These are phyloP conservation scores for Epinephelus coioides DNA, from an alignment of 2,797 vertebrate genomes.

Conservation along the genomic window DNA sequence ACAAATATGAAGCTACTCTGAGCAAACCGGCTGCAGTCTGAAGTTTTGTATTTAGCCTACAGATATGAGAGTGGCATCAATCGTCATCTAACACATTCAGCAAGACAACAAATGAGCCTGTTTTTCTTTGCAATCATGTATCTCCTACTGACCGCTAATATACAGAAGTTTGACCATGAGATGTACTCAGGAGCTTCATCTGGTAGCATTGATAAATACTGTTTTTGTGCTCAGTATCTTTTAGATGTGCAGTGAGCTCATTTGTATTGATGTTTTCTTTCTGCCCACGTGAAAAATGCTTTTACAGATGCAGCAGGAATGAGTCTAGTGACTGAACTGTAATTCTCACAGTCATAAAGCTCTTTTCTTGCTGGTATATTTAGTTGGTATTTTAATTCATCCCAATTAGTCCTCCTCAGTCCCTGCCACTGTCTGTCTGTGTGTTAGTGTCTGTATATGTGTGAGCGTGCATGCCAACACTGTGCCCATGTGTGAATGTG, in stretches of 20 bases:
- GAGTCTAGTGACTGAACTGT: slow-evolving; percentile 26
- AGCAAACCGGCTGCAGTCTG: not conserved
- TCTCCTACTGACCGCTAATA: not conserved
- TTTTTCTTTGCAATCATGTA: slow-evolving; percentile 3
- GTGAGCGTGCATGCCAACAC: slow-evolving; percentile 17
- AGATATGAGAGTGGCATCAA: not conserved
- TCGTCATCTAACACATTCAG: not conserved
- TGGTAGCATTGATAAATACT: not conserved
- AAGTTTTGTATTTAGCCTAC: not conserved
- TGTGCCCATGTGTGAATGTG: slow-evolving; percentile 40
- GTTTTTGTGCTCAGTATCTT: not conserved
- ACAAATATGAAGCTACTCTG: not conserved
- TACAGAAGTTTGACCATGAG: not conserved
- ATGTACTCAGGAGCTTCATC: not conserved
- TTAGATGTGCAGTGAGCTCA: not conserved
- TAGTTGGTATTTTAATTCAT: slow-evolving; percentile 57
- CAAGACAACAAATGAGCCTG: not conserved
- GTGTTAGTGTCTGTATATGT: not conserved
- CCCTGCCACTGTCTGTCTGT: slow-evolving; percentile 26
- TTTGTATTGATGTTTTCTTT: slow-evolving; percentile 32
- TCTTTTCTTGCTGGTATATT: slow-evolving; percentile 36
- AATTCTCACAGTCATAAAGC: slow-evolving; percentile 30
- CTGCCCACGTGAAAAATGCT: slow-evolving; percentile 22
- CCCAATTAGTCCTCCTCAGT: slow-evolving; percentile 63
- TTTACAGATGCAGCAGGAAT: slow-evolving; percentile 35